Conservation (phyloP, 35 echinoderm and acorn worm species). For the Hemicentrotus pulcherrimus region DNA sequence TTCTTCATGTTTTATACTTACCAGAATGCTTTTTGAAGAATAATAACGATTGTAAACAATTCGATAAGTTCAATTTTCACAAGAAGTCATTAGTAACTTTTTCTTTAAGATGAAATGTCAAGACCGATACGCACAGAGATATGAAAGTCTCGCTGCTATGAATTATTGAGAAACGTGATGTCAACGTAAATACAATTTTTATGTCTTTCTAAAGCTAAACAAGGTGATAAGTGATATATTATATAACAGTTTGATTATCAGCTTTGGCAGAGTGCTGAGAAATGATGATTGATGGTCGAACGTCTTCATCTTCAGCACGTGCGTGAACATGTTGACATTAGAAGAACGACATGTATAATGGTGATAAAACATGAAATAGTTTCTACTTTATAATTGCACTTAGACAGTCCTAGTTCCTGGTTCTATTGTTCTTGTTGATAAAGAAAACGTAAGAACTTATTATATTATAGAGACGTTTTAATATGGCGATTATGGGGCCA, state of each 20-base stretch:
- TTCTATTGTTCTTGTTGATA: no score
- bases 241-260: not conserved
- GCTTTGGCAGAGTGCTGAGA: not conserved
- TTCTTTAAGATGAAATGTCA: no score
- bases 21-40: no score
- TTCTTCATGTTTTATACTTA: no score
- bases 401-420: not conserved
- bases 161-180: not conserved
- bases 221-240: not conserved
- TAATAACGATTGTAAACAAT: no score
- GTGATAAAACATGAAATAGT: not conserved
- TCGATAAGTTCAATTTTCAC: no score
- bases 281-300: not conserved
- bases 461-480: not conserved
- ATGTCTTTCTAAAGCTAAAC: not conserved
- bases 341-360: no score
- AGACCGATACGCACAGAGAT: no score
- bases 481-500: not conserved
- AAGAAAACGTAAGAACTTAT: not conserved
- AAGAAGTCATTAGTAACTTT: no score
- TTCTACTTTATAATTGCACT: not conserved
- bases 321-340: no score
- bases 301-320: no score
- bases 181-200: not conserved
- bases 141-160: not conserved